Percentiles rank a stretch among this genome's conserved stretches.
phyloP scores from a whole-genome alignment of 2,888 invertebrate species.

The Coecobrya sp. region DNA sequence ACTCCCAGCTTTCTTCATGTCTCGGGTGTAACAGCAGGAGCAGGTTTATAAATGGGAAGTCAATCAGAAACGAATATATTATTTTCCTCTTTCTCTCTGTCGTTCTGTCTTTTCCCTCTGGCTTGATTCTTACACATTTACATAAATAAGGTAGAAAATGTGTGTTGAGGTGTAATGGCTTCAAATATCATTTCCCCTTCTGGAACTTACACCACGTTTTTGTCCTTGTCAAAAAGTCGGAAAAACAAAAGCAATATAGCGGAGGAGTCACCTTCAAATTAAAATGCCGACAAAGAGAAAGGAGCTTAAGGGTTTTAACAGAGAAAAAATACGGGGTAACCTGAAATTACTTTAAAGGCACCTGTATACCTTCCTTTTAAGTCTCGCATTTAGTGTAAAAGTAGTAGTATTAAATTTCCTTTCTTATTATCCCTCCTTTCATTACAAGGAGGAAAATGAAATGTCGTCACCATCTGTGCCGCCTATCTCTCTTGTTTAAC shows the following conservation, averaged over 20 bases:
- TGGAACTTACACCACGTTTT: slow-evolving; percentile 7
- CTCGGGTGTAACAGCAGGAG: slow-evolving; percentile 29
- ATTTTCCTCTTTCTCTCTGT: slow-evolving; percentile 23
- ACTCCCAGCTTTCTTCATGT: background rate
- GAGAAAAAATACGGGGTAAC: background rate
- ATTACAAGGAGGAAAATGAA: background rate
- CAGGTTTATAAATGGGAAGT: slow-evolving; percentile 61
- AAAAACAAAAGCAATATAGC: background rate
- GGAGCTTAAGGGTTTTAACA: no score
- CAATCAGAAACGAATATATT: slow-evolving; percentile 65
- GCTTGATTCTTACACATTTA: background rate
- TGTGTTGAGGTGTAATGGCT: slow-evolving; percentile 9
- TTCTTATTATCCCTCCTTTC: background rate
- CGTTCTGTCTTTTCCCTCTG: background rate
- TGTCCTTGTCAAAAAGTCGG: slow-evolving; percentile 12
- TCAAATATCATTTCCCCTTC: slow-evolving; percentile 46
- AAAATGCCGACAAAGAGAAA: no score
- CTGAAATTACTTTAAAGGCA: background rate
- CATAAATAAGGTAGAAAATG: background rate
- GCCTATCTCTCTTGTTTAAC: background rate
- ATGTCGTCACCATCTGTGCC: slow-evolving; percentile 13
- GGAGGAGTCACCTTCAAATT: background rate
- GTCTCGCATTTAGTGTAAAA: no score
- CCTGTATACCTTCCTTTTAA: background rate
- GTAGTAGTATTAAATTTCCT: background rate